phyloP scores from a whole-genome alignment of 2,797 vertebrate species.

The Chelon labrosus region DNA sequence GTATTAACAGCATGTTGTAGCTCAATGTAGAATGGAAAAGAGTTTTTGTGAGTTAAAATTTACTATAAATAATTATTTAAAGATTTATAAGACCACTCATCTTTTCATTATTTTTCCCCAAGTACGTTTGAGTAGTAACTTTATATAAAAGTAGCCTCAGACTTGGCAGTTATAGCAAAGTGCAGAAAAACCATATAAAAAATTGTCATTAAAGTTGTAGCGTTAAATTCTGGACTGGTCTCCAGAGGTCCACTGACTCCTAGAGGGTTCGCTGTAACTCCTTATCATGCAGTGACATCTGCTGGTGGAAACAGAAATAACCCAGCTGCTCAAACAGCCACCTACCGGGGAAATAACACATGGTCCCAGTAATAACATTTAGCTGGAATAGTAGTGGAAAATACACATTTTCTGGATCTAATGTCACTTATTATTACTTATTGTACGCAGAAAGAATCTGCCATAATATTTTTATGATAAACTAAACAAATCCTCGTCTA shows the following conservation, averaged over 20 bases:
- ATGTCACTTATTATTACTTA: too few relatives aligned
- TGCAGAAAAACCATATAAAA: not conserved
- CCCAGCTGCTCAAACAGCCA: not conserved
- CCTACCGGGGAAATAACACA: not conserved
- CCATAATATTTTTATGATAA: not conserved
- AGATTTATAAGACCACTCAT: constrained; percentile 4
- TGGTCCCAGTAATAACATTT: not conserved
- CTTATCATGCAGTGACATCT: constrained; percentile 57
- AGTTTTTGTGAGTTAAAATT: constrained; percentile 4
- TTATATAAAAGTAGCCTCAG: not conserved
- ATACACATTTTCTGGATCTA: not conserved
- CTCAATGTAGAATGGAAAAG: not conserved
- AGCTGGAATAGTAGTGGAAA: not conserved
- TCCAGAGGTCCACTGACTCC: constrained; percentile 6
- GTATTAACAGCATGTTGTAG: not conserved
- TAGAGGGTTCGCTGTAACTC: not conserved
- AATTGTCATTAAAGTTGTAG: constrained; percentile 2
- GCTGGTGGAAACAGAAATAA: constrained; percentile 36
- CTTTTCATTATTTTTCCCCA: not conserved
- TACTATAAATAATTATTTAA: not conserved
- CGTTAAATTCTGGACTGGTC: not conserved
- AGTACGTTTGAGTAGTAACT: not conserved
- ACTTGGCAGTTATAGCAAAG: not conserved
- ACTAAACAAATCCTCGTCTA: too few relatives aligned
- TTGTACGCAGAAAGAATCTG: not conserved